These are phyloP conservation scores for Heliothis peltigera DNA, from an alignment of 2,888 invertebrate genomes.

Conservation along the genomic window DNA sequence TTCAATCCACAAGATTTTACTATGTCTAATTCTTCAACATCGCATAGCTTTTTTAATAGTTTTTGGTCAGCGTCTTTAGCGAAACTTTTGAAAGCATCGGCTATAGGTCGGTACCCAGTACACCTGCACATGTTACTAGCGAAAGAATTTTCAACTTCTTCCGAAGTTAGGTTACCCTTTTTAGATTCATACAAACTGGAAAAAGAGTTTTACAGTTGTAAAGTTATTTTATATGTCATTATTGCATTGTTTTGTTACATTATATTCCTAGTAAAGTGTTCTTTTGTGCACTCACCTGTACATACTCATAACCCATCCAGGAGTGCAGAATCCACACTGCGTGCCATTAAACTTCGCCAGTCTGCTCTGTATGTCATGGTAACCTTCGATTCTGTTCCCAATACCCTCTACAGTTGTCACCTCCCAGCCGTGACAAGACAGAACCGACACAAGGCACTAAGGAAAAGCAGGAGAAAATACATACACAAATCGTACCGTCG, in stretches of 20 bases:
- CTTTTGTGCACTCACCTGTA: conserved; percentile 83
- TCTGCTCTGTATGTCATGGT: conserved; percentile 91
- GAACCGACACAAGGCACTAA: conserved; percentile 91
- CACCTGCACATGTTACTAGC: conserved; percentile 94
- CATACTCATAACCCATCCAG: conserved; percentile 94
- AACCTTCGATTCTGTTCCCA: conserved; percentile 91
- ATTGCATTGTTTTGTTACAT: neutral
- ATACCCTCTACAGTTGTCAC: conserved; percentile 93
- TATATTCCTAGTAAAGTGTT: neutral
- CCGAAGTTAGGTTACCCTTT: conserved; percentile 85
- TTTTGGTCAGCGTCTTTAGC: conserved; percentile 88
- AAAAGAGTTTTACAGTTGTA: conserved; percentile 17
- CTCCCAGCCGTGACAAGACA: conserved; percentile 91
- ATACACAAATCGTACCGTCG: neutral
- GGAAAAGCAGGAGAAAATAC: conserved; percentile 37
- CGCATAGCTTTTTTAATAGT: conserved; percentile 86
- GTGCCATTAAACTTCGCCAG: conserved; percentile 91
- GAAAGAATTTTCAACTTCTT: conserved; percentile 92
- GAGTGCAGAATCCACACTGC: conserved; percentile 93
- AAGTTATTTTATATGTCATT: neutral
- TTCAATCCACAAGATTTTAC: conserved; percentile 76
- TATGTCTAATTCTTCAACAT: conserved; percentile 80
- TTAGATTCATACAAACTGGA: conserved; percentile 70
- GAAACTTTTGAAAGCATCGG: conserved; percentile 93
- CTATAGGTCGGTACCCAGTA: conserved; percentile 93